These are phyloP conservation scores for Siderastrea radians DNA, from an alignment of 92 coral and sea anemone species.

Conservation along the genomic window DNA sequence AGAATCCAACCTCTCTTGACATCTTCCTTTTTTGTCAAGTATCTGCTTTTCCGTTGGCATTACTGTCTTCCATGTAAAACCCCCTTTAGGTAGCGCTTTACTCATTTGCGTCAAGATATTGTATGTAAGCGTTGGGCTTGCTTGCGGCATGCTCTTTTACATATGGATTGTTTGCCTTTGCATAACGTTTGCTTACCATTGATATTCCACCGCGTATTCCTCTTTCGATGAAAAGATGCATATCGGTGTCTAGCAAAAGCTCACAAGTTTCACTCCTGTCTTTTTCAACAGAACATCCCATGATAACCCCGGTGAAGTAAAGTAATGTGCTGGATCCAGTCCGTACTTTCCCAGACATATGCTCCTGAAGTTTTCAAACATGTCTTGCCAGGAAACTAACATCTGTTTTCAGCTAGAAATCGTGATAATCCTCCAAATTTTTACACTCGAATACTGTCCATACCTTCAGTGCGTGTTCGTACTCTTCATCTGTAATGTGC, in stretches of 20 bases:
- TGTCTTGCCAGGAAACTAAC: background rate
- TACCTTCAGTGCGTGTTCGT: background rate
- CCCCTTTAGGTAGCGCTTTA: background rate
- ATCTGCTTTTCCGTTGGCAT: background rate
- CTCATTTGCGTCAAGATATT: background rate
- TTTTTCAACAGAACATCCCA: background rate
- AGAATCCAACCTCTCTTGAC: background rate
- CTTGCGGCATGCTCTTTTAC: background rate
- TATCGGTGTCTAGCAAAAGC: background rate
- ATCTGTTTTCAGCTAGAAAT: background rate
- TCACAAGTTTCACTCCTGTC: background rate
- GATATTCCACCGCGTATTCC: slow-evolving; percentile 1
- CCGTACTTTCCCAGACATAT: background rate
- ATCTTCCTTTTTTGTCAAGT: background rate
- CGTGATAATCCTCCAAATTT: background rate
- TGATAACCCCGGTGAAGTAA: background rate
- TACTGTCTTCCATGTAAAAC: background rate
- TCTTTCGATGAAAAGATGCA: background rate
- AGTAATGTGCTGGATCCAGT: background rate
- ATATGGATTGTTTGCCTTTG: background rate
- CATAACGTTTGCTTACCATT: background rate
- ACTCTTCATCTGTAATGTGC: background rate
- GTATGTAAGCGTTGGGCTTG: background rate
- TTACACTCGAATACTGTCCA: background rate
- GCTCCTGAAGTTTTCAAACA: background rate